Percentiles rank a stretch among this genome's conserved stretches.
Evolutionary conservation across 1,140 invertebrate genomes (phyloP).

Genomic region (Teleopsis dalmanni): DNA sequence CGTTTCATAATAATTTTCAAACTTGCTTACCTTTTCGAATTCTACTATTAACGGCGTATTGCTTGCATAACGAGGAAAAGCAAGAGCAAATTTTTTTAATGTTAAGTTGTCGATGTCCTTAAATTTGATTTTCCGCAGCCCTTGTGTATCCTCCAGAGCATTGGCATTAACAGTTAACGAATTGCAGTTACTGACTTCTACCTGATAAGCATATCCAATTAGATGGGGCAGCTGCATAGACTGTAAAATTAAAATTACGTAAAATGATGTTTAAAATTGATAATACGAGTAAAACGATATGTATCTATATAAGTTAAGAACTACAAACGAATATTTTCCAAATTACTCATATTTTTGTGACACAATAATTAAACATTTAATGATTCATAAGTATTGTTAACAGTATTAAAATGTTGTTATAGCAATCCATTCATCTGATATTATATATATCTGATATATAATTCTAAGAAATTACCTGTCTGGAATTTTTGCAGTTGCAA

Average conservation of each 20-base stretch:
- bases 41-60: slow-evolving; percentile 35
- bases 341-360: too few relatives aligned
- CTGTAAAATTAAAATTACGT: slow-evolving; percentile 14
- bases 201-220: slow-evolving; percentile 23
- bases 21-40: slow-evolving; percentile 25
- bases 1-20: background rate
- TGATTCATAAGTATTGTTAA: too few relatives aligned
- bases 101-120: slow-evolving; percentile 46
- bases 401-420: too few relatives aligned
- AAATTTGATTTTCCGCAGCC: slow-evolving; percentile 47
- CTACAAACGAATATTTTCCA: too few relatives aligned
- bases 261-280: background rate
- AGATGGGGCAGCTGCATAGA: slow-evolving; percentile 25
- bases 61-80: slow-evolving; percentile 29
- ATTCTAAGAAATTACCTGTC: slow-evolving; percentile 25
- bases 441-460: background rate
- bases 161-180: slow-evolving; percentile 25
- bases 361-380: too few relatives aligned
- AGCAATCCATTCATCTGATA: background rate
- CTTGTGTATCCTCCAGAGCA: slow-evolving; percentile 43
- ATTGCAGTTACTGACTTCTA: slow-evolving; percentile 34
- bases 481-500: slow-evolving; percentile 32
- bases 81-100: slow-evolving; percentile 37
- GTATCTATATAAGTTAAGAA: background rate
- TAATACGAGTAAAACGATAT: background rate